Evolutionary conservation across 2,113 vertebrate genomes (phyloP).

Genomic region (Saguinus imperator): DNA sequence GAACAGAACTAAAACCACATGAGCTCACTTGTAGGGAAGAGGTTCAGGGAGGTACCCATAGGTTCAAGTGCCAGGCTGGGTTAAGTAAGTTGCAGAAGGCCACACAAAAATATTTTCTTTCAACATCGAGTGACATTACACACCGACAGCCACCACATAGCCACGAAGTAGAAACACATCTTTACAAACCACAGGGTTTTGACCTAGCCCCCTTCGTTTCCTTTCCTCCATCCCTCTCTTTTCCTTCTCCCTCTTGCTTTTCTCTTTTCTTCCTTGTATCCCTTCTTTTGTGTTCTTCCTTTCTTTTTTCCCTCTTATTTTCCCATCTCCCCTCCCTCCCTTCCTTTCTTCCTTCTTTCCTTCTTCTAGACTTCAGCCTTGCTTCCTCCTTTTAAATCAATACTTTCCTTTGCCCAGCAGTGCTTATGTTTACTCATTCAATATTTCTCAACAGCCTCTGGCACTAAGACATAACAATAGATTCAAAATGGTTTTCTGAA

Average conservation of each 20-base stretch:
- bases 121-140: not conserved
- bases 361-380: not conserved
- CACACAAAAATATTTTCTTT: not conserved
- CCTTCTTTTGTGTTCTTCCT: accelerated
- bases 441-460: slow-evolving; percentile 29
- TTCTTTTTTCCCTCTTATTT: accelerated
- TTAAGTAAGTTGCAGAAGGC: not conserved
- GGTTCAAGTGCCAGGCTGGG: not conserved
- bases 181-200: not conserved
- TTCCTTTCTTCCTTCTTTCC: too few species aligned
- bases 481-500: slow-evolving; percentile 36
- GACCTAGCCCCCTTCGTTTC: not conserved
- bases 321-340: accelerated
- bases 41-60: not conserved
- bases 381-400: slow-evolving; percentile 38
- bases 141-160: not conserved
- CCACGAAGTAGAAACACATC: not conserved
- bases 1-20: not conserved
- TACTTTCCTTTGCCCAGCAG: not conserved
- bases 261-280: accelerated
- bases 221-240: not conserved
- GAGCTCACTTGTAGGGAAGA: not conserved
- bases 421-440: slow-evolving; percentile 5
- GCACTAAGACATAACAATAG: slow-evolving; percentile 39
- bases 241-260: too few species aligned